Conservation (phyloP, 2,888 invertebrate species). For the Eurois occulta region DNA sequence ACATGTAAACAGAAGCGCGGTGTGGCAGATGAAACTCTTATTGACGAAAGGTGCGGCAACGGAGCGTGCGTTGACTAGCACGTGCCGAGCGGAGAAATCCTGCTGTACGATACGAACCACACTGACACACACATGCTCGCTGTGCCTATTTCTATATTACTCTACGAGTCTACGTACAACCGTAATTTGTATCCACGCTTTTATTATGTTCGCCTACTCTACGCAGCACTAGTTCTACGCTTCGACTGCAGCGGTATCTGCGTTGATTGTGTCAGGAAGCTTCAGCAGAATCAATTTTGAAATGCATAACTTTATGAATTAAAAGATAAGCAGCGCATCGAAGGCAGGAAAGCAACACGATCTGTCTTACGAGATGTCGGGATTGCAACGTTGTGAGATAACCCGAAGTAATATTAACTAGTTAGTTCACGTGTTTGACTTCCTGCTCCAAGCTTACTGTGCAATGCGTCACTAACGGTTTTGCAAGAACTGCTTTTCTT, state of each 20-base stretch:
- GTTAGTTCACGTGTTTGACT: conserved; percentile 77
- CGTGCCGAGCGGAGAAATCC: conserved; percentile 82
- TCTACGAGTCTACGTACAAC: conserved; percentile 63
- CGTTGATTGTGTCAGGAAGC: conserved; percentile 19
- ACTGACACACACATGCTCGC: conserved; percentile 68
- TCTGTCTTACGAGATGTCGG: conserved; percentile 73
- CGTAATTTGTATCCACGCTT: conserved; percentile 65
- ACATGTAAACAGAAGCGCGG: conserved; percentile 83
- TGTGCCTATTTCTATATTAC: conserved; percentile 67
- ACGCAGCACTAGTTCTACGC: conserved; percentile 45
- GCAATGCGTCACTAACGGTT: conserved; percentile 79
- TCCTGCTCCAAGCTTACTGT: conserved; percentile 75
- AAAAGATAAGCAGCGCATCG: conserved; percentile 63
- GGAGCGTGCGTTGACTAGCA: conserved; percentile 76
- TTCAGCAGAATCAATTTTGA: conserved; percentile 25
- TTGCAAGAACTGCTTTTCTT: conserved; percentile 73
- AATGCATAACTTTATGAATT: conserved; percentile 64
- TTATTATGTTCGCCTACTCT: conserved; percentile 51
- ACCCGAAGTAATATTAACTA: conserved; percentile 73
- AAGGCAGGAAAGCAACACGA: conserved; percentile 75
- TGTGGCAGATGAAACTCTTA: conserved; percentile 83
- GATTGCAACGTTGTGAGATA: conserved; percentile 74
- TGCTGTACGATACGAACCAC: conserved; percentile 66
- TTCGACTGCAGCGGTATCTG: conserved; percentile 26
- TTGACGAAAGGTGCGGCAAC: conserved; percentile 75